Conservation (phyloP, 1,140 invertebrate species). For the Argopecten irradians region DNA sequence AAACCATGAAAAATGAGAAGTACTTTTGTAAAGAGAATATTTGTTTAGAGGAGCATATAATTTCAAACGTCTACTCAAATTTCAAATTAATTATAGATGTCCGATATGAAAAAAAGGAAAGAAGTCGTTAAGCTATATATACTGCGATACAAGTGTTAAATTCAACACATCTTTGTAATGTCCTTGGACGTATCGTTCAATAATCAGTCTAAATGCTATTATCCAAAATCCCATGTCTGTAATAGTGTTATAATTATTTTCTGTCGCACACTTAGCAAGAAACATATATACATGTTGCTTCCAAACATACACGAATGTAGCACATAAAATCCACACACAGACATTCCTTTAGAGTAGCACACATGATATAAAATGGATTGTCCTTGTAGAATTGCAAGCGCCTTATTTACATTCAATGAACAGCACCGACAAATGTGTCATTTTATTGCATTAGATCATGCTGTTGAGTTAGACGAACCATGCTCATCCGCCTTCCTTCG, state of each 20-base stretch:
- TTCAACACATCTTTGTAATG: background rate
- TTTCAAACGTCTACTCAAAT: no score
- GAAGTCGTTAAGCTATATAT: no score
- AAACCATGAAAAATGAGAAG: no score
- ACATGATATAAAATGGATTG: background rate
- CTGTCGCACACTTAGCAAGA: background rate
- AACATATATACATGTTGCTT: background rate
- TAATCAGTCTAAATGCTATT: background rate
- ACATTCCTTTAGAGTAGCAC: background rate
- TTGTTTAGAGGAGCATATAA: no score
- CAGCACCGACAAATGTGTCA: background rate
- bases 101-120: no score
- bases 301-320: no score
- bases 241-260: background rate
- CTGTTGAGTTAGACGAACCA: background rate
- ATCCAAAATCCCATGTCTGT: background rate
- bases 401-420: background rate
- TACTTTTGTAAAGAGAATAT: no score
- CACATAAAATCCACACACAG: background rate
- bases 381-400: background rate
- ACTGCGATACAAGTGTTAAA: background rate
- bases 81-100: no score
- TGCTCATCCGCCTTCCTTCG: slow-evolving; percentile 42
- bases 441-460: background rate
- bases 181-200: background rate